These are phyloP conservation scores for Pogonocherus hispidulus DNA, from an alignment of 2,888 invertebrate genomes.

Conservation along the genomic window DNA sequence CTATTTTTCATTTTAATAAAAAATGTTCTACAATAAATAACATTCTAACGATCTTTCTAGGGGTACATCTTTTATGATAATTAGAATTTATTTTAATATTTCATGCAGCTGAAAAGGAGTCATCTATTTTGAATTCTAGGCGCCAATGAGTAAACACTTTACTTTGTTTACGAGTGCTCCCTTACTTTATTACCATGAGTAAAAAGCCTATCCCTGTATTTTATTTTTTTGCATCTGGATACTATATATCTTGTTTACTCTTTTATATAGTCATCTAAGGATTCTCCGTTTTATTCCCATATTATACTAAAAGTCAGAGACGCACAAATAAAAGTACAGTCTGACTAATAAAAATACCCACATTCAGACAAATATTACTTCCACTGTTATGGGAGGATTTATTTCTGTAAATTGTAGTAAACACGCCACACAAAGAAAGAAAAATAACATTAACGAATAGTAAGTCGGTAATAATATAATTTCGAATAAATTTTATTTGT, in stretches of 20 bases:
- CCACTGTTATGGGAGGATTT: no score
- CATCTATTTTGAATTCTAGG: constrained; percentile 1
- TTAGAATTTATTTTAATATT: constrained; percentile 11
- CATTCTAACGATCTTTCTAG: background rate
- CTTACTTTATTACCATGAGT: constrained; percentile 9
- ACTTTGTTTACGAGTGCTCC: background rate
- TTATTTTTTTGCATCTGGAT: background rate
- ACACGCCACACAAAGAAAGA: no score
- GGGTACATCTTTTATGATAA: background rate
- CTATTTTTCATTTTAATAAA: background rate
- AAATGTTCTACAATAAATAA: background rate
- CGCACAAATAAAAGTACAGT: background rate
- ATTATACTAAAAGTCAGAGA: background rate
- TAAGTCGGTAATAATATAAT: no score
- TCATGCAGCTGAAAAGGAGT: background rate
- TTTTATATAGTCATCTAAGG: background rate
- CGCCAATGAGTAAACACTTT: constrained; percentile 12
- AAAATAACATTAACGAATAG: no score
- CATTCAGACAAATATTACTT: no score
- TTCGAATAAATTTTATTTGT: no score
- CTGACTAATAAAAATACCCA: background rate
- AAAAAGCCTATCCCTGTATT: background rate
- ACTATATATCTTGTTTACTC: background rate
- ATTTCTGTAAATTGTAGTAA: no score
- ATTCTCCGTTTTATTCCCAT: background rate